Evolutionary conservation across 2,888 invertebrate genomes (phyloP).

Genomic region (Polyommatus icarus): DNA sequence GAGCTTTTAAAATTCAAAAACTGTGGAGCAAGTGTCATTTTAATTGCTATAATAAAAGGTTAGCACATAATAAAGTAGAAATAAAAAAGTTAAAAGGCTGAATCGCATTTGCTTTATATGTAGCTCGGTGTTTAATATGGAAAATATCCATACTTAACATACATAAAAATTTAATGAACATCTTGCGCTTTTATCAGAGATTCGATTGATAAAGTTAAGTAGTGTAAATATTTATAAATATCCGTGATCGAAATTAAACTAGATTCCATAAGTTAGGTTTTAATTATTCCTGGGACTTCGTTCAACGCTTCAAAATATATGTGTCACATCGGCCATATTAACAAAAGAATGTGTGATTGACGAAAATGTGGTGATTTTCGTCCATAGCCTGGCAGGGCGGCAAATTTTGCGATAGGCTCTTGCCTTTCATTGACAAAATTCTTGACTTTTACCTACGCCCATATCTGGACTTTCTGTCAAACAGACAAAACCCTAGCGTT

Average conservation of each 20-base stretch:
- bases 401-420: not conserved
- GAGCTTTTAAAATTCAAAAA: not conserved
- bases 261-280: not conserved
- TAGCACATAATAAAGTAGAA: constrained; percentile 5
- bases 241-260: constrained; percentile 32
- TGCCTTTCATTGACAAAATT: no score
- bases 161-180: constrained; percentile 12
- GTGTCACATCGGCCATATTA: no score
- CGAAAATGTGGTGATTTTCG: not conserved
- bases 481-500: no score
- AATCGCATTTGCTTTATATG: not conserved
- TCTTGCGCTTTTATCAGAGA: not conserved
- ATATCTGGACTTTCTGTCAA: no score
- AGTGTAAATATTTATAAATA: constrained; percentile 17
- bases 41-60: constrained; percentile 13
- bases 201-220: constrained; percentile 8
- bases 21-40: constrained; percentile 1
- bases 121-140: not conserved
- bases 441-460: no score
- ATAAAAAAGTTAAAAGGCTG: not conserved
- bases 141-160: constrained; percentile 4
- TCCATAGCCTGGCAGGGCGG: not conserved
- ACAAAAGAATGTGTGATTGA: not conserved
- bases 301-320: no score
- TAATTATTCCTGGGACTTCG: not conserved